These are phyloP conservation scores for Sebastes vulpes DNA, from an alignment of 2,797 vertebrate species.

Conservation along the genomic window DNA sequence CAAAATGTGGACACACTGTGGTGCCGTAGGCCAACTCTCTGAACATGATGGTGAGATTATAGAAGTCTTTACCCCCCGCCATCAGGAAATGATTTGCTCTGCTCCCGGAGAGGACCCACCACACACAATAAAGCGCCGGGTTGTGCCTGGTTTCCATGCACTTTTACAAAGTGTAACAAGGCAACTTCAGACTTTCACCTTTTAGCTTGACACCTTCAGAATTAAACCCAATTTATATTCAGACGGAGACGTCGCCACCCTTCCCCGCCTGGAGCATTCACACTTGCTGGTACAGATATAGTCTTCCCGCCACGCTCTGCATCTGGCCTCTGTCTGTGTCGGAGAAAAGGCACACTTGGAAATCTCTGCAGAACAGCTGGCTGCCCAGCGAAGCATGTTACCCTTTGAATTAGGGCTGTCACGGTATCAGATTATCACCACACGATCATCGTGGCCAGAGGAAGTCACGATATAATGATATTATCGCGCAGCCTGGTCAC, in stretches of 20 bases:
- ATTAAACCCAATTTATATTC: slow-evolving; percentile 79
- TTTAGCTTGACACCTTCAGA: slow-evolving; percentile 60
- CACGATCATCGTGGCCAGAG: background rate
- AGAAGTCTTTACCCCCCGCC: slow-evolving; percentile 71
- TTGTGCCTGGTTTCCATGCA: slow-evolving; percentile 27
- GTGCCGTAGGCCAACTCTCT: slow-evolving; percentile 68
- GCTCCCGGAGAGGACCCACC: slow-evolving; percentile 54
- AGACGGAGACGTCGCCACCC: slow-evolving; percentile 54
- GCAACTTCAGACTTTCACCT: slow-evolving; percentile 65
- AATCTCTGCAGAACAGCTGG: slow-evolving; percentile 64
- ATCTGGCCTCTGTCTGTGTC: slow-evolving; percentile 62
- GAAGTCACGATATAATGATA: background rate
- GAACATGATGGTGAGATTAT: slow-evolving; percentile 74
- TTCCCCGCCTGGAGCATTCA: slow-evolving; percentile 63
- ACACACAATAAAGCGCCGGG: slow-evolving; percentile 50
- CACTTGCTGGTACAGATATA: slow-evolving; percentile 76
- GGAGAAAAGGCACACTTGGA: slow-evolving; percentile 44
- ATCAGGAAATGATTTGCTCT: slow-evolving; percentile 68
- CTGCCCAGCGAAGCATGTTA: slow-evolving; percentile 48
- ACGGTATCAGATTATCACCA: background rate
- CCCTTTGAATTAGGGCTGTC: background rate
- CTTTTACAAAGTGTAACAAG: slow-evolving; percentile 53
- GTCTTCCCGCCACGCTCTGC: slow-evolving; percentile 44
- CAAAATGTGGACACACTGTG: slow-evolving; percentile 74
- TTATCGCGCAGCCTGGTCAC: too few relatives aligned